Evolutionary conservation across 2,797 vertebrate species (phyloP).

Genomic region (Carapus acus): DNA sequence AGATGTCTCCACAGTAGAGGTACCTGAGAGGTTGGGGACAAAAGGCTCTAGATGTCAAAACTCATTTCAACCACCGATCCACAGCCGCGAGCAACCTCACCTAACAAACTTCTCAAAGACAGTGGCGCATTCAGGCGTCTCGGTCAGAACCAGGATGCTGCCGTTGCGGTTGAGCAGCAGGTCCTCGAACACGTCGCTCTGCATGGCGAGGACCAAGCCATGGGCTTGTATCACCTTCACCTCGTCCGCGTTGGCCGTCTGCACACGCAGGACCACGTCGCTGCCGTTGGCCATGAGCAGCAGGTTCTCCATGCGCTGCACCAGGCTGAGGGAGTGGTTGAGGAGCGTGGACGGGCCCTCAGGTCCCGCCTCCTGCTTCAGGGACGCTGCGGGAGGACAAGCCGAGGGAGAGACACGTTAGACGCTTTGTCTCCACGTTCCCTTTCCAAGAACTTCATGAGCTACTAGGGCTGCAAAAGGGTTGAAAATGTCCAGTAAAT

Average conservation of each 20-base stretch:
- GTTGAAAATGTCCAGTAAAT: no score
- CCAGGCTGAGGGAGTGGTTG: slow-evolving; percentile 87
- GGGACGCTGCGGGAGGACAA: slow-evolving; percentile 66
- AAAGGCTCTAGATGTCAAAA: slow-evolving; percentile 9
- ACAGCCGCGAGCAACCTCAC: slow-evolving; percentile 52
- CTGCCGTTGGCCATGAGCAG: slow-evolving; percentile 81
- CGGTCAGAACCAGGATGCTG: slow-evolving; percentile 70
- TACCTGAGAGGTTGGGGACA: slow-evolving; percentile 78
- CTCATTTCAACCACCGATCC: slow-evolving; percentile 22
- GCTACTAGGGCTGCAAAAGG: no score
- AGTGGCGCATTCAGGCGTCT: slow-evolving; percentile 74
- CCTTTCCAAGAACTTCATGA: no score
- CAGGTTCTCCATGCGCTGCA: slow-evolving; percentile 84
- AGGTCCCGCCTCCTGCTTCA: slow-evolving; percentile 72
- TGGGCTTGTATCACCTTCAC: slow-evolving; percentile 90
- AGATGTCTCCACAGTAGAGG: slow-evolving; percentile 90
- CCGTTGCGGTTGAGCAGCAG: slow-evolving; percentile 79
- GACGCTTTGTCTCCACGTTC: no score
- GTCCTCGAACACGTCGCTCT: slow-evolving; percentile 84
- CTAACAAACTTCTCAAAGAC: slow-evolving; percentile 95
- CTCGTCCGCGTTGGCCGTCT: slow-evolving; percentile 79
- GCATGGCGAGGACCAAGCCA: slow-evolving; percentile 85
- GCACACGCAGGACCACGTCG: slow-evolving; percentile 82
- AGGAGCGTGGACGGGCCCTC: slow-evolving; percentile 75
- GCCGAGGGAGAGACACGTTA: no score